Percentiles rank a stretch among this genome's conserved stretches.
phyloP scores from a whole-genome alignment of 2,888 invertebrate species.

The Trichopoda pennipes region DNA sequence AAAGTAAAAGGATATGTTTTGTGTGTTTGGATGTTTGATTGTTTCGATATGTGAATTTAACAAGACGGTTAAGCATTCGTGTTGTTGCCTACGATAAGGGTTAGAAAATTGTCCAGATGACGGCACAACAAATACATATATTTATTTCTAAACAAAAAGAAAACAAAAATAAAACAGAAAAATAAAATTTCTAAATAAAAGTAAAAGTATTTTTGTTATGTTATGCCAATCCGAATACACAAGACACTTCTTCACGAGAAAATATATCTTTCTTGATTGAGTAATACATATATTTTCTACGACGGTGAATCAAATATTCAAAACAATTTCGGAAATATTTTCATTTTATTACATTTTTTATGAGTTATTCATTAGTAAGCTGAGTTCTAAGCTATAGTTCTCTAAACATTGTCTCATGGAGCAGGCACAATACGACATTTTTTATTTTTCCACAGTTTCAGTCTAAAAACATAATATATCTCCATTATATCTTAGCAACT shows the following conservation, averaged over 20 bases:
- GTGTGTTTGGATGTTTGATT: slow-evolving; percentile 1
- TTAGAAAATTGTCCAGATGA: slow-evolving; percentile 67
- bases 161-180: too few species aligned
- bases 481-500: too few species aligned
- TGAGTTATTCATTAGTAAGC: too few species aligned
- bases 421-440: too few species aligned
- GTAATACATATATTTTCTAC: too few species aligned
- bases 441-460: too few species aligned
- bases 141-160: slow-evolving; percentile 29
- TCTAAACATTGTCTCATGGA: too few species aligned
- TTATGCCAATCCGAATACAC: not conserved
- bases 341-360: too few species aligned
- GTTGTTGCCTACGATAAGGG: slow-evolving; percentile 60
- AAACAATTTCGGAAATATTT: too few species aligned
- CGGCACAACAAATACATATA: slow-evolving; percentile 46
- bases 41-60: slow-evolving; percentile 60
- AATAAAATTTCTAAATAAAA: slow-evolving; percentile 9
- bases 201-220: slow-evolving; percentile 25
- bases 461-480: too few species aligned
- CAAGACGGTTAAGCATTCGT: slow-evolving; percentile 64
- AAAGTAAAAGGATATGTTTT: slow-evolving; percentile 13
- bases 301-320: too few species aligned
- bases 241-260: not conserved
- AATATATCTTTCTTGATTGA: not conserved
- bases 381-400: too few species aligned